Base-by-base conservation (phyloP, 1,140 invertebrate species). In the Conus betulinus region DNA sequence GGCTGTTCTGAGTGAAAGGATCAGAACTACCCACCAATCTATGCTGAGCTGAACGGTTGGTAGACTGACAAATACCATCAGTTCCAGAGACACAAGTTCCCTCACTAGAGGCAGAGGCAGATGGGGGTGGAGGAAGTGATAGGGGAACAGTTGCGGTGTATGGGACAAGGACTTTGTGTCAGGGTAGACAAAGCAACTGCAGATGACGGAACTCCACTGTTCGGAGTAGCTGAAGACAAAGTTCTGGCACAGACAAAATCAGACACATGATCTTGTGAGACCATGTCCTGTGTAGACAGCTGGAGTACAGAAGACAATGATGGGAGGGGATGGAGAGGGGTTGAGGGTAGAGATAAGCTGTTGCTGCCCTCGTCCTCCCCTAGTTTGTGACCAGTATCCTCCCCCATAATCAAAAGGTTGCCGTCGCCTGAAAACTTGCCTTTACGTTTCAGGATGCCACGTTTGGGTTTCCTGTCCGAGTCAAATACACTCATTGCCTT, bases 371-470 rank as follows among this genome's bases (percentile, higher is more conserved):
- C 60, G 20, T 88, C 84, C 39, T 83, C 74, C 60, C 53, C 84
- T 8, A 81, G 67, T 74, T 91, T 93, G 39, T 81, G 76, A 51
- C 85, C 88, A 20, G 89, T 87, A 27, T 93, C 93, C 57, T 93
- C 87, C 23, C 13, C 87, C 81, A 93, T 81, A 39, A 91, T 90
- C 87, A 92, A 93, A 3, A 93, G 92, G 5, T 93, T 93, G 89
- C 91, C 93, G 76, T 94, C 93, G n/a, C 93, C 91, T 85, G 91
- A 93, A 83, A 93, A 94, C 88, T 93, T 93, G 27, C 93, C 93
- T 82, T 91, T 93, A 39, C 93, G 90, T 86, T 95, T 95, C 27
- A 95, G 88, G 84, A 95, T 95, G 23, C 94, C 89, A 51, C 93
- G 89, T 27, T 90, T 91, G 82, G 94, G 94, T 87, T 92, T 94